Evolutionary conservation across 2,797 vertebrate species (phyloP), one percentile per base, ranked within the genome.

Genomic region (Merluccius polli): DNA sequence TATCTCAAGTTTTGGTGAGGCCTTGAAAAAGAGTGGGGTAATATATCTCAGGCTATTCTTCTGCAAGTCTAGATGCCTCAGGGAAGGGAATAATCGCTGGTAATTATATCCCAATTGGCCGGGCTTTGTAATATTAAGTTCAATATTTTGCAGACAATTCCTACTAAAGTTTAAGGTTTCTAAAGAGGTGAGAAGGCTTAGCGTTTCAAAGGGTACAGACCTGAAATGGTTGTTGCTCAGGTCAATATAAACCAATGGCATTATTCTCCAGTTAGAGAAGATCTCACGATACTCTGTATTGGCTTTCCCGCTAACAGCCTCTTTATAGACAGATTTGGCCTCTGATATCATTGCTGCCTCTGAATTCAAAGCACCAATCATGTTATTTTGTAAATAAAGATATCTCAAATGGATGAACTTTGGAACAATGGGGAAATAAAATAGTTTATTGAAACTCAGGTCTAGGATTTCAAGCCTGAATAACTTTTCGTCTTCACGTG

Each of bases 331-430:
- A 77, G 79, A 82, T 4, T 79, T 79, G 2, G 78, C 84, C 21
- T 89, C 86, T 29, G 83, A 86, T 44, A 86, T 78, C 72, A 90
- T 79, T 0, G 74, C 67, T 3, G 87, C 87, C 75, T 91, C 90
- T 79, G 86, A 85, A 74, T 86, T 80, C 75, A 94, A 83, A n/a
- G 84, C 82, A 36, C 85, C 85, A 2, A 96, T 75, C 31, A 85
- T 81, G 73, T 95, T 95, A 83, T 91, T 88, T 80, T 95, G 95
- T 77, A 96, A 90, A 83, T 95, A 87, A 65, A 96, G 84, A 83
- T 92, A 90, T 63, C 71, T 88, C 78, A 95, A 78, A 31, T 11
- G 3, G 65, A 87, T 93, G n/a, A 79, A 79, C 78, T 82, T 88
- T 15, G 93, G 91, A 74, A 95, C 87, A 72, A 94, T 79, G 35